Evolutionary conservation across 2,113 vertebrate species (phyloP), one percentile per base, ranked within the genome.

Genomic region (Miniopterus natalensis): DNA sequence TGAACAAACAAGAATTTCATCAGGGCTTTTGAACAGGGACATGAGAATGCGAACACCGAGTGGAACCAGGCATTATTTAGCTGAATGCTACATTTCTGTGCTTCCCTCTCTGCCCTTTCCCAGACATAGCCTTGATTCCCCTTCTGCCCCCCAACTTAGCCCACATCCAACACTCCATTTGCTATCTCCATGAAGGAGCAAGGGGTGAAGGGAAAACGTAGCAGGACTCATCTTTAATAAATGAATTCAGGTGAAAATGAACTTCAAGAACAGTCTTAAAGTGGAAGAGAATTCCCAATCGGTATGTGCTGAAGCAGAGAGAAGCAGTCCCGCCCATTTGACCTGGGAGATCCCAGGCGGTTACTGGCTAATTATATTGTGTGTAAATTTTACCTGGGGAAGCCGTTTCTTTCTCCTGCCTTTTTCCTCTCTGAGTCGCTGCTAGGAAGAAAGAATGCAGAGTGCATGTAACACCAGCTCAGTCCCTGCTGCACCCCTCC

Each of bases 1-100:
- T 31, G 10, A 94, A 88, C 96, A 98, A 97, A 97, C 59, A 93
- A 86, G 96, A 97, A 95, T 81, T 66, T 70, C 88, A 97, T 90
- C 65, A 92, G 84, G 84, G 88, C 97, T 97, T 98, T 94, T 88
- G 13, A 88, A 94, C 79, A 57, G 79, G 93, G 95, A 96, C 96
- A 93, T 61, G 74, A 96, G 96, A 97, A 97, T 77, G 51, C 21
- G 74, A 93, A 91, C 97, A 94, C 97, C 61, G 96, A 87, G 21
- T 96, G 92, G 96, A 92, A 63, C 1, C 51, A 92, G 92, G 0
- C 85, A 42, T 81, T 86, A 0, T 95, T 97, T 95, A 92, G 90
- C 95, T 31, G 89, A 84, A 74, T 12, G 0, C 13, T 23, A 4
- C 27, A 9, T 51, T 20, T 74, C 49, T 31, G 5, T 20, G 70